These are phyloP conservation scores for Clarias macrocephalus DNA, from an alignment of 2,113 vertebrate genomes.

Conservation along the genomic window DNA sequence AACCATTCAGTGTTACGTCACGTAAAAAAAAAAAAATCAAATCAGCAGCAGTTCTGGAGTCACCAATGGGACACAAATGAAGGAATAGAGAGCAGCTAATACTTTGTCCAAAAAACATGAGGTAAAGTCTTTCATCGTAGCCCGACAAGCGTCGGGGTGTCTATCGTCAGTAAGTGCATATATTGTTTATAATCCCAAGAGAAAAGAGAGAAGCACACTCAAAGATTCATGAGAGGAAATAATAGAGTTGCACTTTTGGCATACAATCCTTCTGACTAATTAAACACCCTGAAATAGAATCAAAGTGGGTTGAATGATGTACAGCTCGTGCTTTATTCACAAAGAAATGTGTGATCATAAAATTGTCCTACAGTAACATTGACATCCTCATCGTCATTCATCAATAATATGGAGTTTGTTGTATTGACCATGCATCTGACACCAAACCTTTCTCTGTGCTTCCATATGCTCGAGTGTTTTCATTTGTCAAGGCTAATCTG, in stretches of 20 bases:
- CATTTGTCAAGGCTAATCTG: slow-evolving; percentile 35
- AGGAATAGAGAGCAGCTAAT: background rate
- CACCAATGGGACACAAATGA: background rate
- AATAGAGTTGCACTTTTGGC: slow-evolving; percentile 19
- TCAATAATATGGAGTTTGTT: slow-evolving; percentile 15
- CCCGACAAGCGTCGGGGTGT: background rate
- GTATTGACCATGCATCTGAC: slow-evolving; percentile 17
- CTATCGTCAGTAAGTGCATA: background rate
- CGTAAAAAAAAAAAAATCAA: background rate
- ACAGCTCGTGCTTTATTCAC: slow-evolving; percentile 54
- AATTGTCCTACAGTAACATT: slow-evolving; percentile 37
- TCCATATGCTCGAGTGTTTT: slow-evolving; percentile 30
- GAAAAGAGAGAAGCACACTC: background rate
- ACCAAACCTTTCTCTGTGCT: slow-evolving; percentile 13
- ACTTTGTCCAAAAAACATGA: background rate
- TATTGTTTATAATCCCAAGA: background rate
- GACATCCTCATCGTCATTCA: slow-evolving; percentile 32
- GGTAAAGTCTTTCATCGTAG: background rate
- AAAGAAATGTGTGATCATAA: slow-evolving; percentile 43
- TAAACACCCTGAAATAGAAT: slow-evolving; percentile 42
- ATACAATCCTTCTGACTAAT: slow-evolving; percentile 43
- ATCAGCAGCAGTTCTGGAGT: background rate
- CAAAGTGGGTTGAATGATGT: slow-evolving; percentile 41
- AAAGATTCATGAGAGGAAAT: background rate
- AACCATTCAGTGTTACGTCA: background rate